Evolutionary conservation across 2,888 invertebrate genomes (phyloP).

Genomic region (Xestia xanthographa): DNA sequence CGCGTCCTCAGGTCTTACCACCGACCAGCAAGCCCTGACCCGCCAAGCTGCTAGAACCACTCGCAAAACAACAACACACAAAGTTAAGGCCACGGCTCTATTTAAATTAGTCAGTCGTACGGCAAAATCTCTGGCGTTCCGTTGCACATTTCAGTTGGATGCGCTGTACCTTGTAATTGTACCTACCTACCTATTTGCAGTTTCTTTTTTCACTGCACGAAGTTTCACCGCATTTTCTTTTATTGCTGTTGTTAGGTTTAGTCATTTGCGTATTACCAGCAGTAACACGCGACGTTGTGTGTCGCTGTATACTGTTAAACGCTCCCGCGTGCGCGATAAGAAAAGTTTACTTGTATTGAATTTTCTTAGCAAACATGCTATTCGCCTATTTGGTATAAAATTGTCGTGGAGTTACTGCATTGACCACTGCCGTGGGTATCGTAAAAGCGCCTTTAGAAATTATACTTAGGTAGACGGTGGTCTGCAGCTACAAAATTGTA

Average conservation of each 20-base stretch:
- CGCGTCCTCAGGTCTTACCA: constrained; percentile 72
- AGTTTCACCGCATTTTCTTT: constrained; percentile 48
- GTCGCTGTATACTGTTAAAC: constrained; percentile 46
- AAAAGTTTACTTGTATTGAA: constrained; percentile 42
- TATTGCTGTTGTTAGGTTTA: constrained; percentile 47
- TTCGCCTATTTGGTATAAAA: constrained; percentile 41
- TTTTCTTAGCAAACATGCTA: constrained; percentile 49
- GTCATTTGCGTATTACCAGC: constrained; percentile 53
- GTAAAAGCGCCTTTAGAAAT: constrained; percentile 12
- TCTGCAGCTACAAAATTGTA: constrained; percentile 1
- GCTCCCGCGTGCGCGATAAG: constrained; percentile 53
- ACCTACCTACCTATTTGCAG: constrained; percentile 56
- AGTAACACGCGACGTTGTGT: constrained; percentile 53
- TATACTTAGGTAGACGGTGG: neutral
- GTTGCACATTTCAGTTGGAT: constrained; percentile 77
- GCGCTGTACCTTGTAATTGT: constrained; percentile 59
- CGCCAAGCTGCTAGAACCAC: constrained; percentile 59
- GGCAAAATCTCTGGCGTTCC: constrained; percentile 67
- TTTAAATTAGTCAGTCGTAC: constrained; percentile 69
- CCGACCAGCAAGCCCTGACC: constrained; percentile 53
- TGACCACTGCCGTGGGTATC: constrained; percentile 24
- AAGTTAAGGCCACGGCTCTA: constrained; percentile 69
- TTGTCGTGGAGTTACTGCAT: constrained; percentile 33
- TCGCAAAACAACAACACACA: constrained; percentile 67
- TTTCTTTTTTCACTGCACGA: constrained; percentile 53